Percentiles rank a stretch among this genome's conserved stretches.
Conservation (phyloP, 2,113 vertebrate genomes). For the Cettia cetti region DNA sequence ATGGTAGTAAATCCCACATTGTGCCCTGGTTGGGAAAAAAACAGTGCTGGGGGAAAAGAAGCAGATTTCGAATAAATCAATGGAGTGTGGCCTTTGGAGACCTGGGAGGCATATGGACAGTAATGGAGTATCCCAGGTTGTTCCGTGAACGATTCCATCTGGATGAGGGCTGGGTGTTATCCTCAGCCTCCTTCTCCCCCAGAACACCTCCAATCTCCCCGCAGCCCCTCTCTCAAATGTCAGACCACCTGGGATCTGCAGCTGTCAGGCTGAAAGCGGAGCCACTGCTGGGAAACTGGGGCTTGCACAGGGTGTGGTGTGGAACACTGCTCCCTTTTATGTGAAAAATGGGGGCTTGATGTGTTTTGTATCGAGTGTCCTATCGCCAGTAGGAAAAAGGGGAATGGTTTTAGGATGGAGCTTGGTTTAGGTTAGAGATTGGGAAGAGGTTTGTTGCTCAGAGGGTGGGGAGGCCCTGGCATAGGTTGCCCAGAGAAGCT, state of each 20-base stretch:
- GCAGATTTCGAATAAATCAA: slow-evolving; percentile 87
- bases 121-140: slow-evolving; percentile 91
- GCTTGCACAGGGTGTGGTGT: accelerated
- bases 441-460: not conserved
- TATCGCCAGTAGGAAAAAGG: accelerated
- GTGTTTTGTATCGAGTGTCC: accelerated
- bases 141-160: slow-evolving; percentile 82
- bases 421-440: not conserved
- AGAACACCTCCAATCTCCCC: slow-evolving; percentile 89
- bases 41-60: slow-evolving; percentile 56
- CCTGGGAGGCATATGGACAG: slow-evolving; percentile 88
- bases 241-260: slow-evolving; percentile 96
- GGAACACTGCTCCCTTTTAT: not conserved
- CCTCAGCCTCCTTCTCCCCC: slow-evolving; percentile 77
- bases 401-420: not conserved
- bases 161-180: slow-evolving; percentile 83
- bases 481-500: not conserved
- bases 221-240: slow-evolving; percentile 89
- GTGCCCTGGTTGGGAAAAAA: slow-evolving; percentile 60
- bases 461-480: not conserved
- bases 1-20: slow-evolving; percentile 41
- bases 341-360: accelerated
- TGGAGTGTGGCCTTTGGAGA: slow-evolving; percentile 80
- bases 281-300: not conserved
- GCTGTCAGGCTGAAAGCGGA: slow-evolving; percentile 89